Evolutionary conservation across 2,113 vertebrate genomes (phyloP).

Genomic region (Rattus rattus): DNA sequence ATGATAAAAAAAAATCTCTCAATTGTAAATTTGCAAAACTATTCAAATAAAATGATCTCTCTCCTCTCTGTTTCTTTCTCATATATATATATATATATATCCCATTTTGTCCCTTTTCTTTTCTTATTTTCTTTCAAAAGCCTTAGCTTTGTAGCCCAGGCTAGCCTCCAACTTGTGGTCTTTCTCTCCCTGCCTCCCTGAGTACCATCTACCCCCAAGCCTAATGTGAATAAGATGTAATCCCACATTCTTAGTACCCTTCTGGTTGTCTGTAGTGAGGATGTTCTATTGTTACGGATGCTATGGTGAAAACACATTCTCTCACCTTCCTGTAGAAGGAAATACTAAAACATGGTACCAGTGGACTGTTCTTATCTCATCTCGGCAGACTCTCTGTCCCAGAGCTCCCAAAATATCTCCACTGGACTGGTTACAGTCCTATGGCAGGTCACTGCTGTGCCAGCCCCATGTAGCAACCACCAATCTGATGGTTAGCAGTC

Average conservation of each 20-base stretch:
- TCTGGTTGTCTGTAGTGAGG: background rate
- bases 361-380: too few species aligned
- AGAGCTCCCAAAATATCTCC: too few species aligned
- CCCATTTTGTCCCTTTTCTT: too few species aligned
- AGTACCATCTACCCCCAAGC: background rate
- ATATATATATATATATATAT: too few species aligned
- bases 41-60: background rate
- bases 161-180: background rate
- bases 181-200: background rate
- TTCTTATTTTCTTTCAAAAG: background rate
- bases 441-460: too few species aligned
- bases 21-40: background rate
- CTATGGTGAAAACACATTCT: background rate
- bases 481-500: too few species aligned
- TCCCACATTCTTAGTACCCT: background rate
- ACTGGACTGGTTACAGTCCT: too few species aligned
- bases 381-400: too few species aligned
- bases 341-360: too few species aligned
- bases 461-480: too few species aligned
- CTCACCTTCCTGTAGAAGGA: too few species aligned
- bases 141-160: background rate
- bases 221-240: background rate
- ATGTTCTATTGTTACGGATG: background rate
- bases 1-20: background rate
- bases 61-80: too few species aligned